Evolutionary conservation across 2,888 invertebrate species (phyloP), one percentile per base, ranked within the genome.

Genomic region (Oxyteleia sp.): DNA sequence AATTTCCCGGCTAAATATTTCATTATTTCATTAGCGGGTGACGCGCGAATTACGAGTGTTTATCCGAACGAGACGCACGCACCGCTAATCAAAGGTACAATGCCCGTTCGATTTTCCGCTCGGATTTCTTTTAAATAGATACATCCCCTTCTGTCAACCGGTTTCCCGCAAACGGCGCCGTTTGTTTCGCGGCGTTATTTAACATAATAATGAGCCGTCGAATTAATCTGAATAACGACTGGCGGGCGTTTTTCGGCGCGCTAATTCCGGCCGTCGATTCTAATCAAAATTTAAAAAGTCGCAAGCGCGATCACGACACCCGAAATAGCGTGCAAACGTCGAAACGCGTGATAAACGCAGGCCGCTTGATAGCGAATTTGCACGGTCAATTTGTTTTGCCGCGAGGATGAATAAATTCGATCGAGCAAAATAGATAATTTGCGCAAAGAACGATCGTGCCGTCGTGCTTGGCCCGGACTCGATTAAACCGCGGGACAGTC

Each of bases 331-430:
- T 18, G 47, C 68, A 55, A 78, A 69, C 69, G 13, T 53, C 38
- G 55, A 61, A 68, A 63, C 68, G 43, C 35, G 43, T 61, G 76
- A 68, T 68, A 68, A 68, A 78, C 35, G 18, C 68, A 15, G 16
- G 18, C n/a, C 66, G 64, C 51, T 15, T 61, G 68, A 78, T 61
- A 49, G 51, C 35, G 59, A 61, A 61, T 68, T 78, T 68, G 53
- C 61, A 78, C 66, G 68, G 68, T 78, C 68, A 78, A 78, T 68
- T 78, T 68, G 61, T 78, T 78, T 61, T 23, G 53, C 51, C 53
- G 53, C 61, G 43, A 78, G 55, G 20, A 55, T 75, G 68, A 55
- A 64, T 64, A 71, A 47, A 38, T 15, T 47, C 59, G 49, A 57
- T 47, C 47, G 38, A 53, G 43, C 55, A 71, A 79, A 78, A 69